phyloP scores from a whole-genome alignment of 2,888 invertebrate species.

The Chrysolina americana region DNA sequence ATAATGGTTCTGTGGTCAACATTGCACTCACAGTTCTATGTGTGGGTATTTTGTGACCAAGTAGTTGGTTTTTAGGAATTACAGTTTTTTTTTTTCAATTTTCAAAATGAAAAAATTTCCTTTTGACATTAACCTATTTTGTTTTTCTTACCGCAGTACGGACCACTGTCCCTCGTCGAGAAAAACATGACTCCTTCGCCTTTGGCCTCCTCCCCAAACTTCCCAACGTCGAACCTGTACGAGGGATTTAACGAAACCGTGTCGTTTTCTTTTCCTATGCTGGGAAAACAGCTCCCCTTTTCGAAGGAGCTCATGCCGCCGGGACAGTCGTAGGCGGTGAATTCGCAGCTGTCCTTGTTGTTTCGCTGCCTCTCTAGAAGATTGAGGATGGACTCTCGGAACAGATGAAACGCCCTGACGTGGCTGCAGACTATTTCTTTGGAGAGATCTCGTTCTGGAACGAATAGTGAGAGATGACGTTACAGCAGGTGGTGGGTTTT shows the following conservation, averaged over 20 bases:
- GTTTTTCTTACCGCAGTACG: slow-evolving; percentile 72
- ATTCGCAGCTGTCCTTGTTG: slow-evolving; percentile 58
- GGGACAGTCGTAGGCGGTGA: slow-evolving; percentile 72
- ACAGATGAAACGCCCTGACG: slow-evolving; percentile 72
- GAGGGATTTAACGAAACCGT: slow-evolving; percentile 58
- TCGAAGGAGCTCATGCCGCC: slow-evolving; percentile 70
- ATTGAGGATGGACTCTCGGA: slow-evolving; percentile 70
- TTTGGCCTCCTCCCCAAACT: slow-evolving; percentile 65
- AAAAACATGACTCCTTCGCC: slow-evolving; percentile 74
- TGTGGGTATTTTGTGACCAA: too few species aligned
- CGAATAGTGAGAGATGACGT: neutral
- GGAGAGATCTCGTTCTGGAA: slow-evolving; percentile 58
- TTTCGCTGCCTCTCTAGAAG: slow-evolving; percentile 56
- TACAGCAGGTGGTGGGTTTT: too few species aligned
- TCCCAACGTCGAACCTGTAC: slow-evolving; percentile 61
- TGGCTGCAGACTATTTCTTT: slow-evolving; percentile 74
- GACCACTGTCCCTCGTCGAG: slow-evolving; percentile 69
- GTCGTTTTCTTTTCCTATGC: slow-evolving; percentile 60
- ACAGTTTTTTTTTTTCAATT: too few species aligned
- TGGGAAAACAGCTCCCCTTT: slow-evolving; percentile 73
- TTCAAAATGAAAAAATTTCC: too few species aligned
- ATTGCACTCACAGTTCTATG: too few species aligned
- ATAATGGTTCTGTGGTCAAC: too few species aligned
- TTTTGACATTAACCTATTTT: too few species aligned
- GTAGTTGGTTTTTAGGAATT: too few species aligned